phyloP scores from a whole-genome alignment of 2,888 invertebrate genomes.

The Acheta domesticus region DNA sequence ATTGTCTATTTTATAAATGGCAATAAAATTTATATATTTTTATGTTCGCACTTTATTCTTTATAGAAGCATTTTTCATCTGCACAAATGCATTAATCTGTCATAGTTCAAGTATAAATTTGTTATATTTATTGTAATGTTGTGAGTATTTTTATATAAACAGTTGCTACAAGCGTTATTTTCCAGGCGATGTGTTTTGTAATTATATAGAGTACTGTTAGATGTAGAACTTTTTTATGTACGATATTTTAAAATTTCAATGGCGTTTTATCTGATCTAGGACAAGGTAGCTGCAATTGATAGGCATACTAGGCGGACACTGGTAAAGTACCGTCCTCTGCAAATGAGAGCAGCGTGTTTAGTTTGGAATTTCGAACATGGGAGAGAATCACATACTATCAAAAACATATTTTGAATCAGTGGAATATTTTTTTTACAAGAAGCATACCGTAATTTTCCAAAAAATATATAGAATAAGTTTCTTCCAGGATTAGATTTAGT shows the following conservation, averaged over 20 bases:
- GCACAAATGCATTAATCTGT: not conserved
- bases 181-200: slow-evolving; percentile 7
- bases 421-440: too few species aligned
- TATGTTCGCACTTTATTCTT: slow-evolving; percentile 9
- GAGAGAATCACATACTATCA: too few species aligned
- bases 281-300: not conserved
- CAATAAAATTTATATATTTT: not conserved
- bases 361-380: too few species aligned
- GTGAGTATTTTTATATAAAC: slow-evolving; percentile 1
- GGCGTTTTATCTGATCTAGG: slow-evolving; percentile 5
- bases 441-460: too few species aligned
- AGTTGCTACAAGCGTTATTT: slow-evolving; percentile 9
- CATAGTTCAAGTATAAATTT: not conserved
- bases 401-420: too few species aligned
- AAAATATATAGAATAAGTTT: too few species aligned
- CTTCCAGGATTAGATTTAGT: too few species aligned
- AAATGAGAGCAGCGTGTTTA: too few species aligned
- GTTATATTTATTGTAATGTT: slow-evolving; percentile 10
- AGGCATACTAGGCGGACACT: too few species aligned
- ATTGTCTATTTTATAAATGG: not conserved
- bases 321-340: too few species aligned
- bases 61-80: not conserved
- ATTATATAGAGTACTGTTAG: not conserved
- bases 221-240: not conserved
- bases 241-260: not conserved